Base-by-base conservation (phyloP, 2,888 invertebrate species). In the Pristionchus maxplancki region DNA sequence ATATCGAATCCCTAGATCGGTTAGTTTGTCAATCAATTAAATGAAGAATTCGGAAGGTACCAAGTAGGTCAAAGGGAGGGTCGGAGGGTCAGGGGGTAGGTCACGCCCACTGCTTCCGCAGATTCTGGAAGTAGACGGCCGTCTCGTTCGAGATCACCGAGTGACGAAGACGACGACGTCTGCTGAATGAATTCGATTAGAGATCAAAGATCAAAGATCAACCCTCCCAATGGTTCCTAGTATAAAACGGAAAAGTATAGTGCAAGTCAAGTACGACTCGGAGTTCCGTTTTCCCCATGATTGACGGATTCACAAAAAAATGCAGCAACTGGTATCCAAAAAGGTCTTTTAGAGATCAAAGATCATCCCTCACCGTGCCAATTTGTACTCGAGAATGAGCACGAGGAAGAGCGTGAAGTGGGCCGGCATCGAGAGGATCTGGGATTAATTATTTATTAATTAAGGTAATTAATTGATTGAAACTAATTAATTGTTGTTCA, bases 91-190 rank as follows among this genome's bases (percentile, higher is more conserved):
- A n/a, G n/a, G n/a, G n/a, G n/a, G n/a, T n/a, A n/a, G n/a, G 28
- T 64, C 64, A 78, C 3, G 78, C 6, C 78, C 78, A 78, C 28
- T 78, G 78, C 78, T 44, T 78, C 1, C 44, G 11, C 13, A 78
- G 78, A 4, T 78, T 40, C 44, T 78, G 40, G 78, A 78, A 78
- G 78, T 78, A 78, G n/a, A n/a, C 17, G 0, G 40, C 40, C 17
- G 78, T 34, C 44, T 78, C 78, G 28, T 78, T 48, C 13, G 78
- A 48, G 44, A 78, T 40, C 17, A 78, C 78, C 11, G 44, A 44
- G 78, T 78, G 78, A 48, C 78, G 78, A 48, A 78, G 78, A 28
- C 78, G 78, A 48, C 78, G 44, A 28, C 78, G 78, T 78, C 78
- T 78, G 78, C 78, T 78, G 78, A 78, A 48, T n/a, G n/a, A n/a